phyloP scores from a whole-genome alignment of 2,113 vertebrate species.

The Prionailurus viverrinus region DNA sequence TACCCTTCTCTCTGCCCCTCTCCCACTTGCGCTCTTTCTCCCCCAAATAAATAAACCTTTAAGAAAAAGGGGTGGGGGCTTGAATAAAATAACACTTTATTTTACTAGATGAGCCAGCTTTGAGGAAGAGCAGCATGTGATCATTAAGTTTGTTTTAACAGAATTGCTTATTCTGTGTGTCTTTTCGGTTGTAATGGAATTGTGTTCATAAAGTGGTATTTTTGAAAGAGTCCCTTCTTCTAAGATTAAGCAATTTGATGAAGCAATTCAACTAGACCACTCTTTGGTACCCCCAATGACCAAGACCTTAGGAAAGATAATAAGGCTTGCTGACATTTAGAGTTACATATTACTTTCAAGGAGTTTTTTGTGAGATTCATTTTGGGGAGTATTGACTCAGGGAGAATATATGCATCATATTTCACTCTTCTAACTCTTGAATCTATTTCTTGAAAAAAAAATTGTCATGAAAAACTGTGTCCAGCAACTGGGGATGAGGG shows the following conservation, averaged over 20 bases:
- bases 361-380: not conserved
- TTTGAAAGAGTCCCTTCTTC: not conserved
- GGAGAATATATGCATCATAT: not conserved
- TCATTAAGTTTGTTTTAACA: not conserved
- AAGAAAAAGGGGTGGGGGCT: not conserved
- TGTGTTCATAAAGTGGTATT: not conserved
- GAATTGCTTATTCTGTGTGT: not conserved
- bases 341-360: not conserved
- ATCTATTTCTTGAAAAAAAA: not conserved
- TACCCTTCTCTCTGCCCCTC: too few species aligned
- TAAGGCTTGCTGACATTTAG: not conserved
- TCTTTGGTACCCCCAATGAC: not conserved
- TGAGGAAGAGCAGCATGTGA: not conserved
- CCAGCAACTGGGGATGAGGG: not conserved
- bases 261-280: not conserved
- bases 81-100: not conserved
- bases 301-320: not conserved
- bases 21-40: too few species aligned
- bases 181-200: not conserved
- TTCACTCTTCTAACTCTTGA: slow-evolving; percentile 25
- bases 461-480: not conserved
- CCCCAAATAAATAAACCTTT: too few species aligned
- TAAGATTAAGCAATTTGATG: not conserved
- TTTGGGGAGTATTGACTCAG: not conserved
- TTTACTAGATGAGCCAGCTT: not conserved